A percentile compares a stretch with the other conserved stretches of the same genome.
Evolutionary conservation across 2,113 vertebrate species (phyloP).

Genomic region (Anas platyrhynchos): DNA sequence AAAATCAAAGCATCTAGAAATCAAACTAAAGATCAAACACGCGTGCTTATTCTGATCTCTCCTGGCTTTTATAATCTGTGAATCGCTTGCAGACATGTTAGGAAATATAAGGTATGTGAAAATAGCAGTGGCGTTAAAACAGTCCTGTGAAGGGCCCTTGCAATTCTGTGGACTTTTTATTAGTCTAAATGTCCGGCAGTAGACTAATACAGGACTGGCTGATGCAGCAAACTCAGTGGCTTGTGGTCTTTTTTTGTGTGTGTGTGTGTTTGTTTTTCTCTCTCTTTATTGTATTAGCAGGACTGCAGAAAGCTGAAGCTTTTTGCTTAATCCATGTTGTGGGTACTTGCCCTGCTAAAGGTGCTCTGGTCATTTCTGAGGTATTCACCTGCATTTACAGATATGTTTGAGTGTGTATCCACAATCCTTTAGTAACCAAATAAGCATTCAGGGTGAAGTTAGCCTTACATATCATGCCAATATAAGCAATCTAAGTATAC

Average conservation of each 20-base stretch:
- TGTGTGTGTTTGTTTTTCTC: not conserved
- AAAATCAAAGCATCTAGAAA: not conserved
- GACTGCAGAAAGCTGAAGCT: not conserved
- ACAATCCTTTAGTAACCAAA: not conserved
- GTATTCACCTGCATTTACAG: not conserved
- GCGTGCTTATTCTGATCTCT: not conserved
- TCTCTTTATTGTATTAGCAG: too few species aligned
- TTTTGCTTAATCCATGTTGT: not conserved
- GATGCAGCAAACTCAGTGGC: rapidly evolving
- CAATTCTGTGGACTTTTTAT: not conserved
- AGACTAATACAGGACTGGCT: too few species aligned
- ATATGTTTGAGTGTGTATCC: not conserved
- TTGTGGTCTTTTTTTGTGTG: not conserved
- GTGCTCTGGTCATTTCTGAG: not conserved
- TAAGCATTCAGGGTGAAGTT: not conserved
- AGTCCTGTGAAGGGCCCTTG: not conserved
- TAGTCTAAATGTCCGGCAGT: too few species aligned
- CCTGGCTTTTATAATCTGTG: not conserved
- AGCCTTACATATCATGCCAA: not conserved
- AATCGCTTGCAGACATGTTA: not conserved
- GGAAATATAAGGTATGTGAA: not conserved
- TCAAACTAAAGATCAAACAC: not conserved
- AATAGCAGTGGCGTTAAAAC: not conserved
- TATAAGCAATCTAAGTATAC: not conserved
- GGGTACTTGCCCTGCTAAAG: not conserved